Conservation (phyloP, 2,113 vertebrate species). For the Thinocorus orbignyianus region DNA sequence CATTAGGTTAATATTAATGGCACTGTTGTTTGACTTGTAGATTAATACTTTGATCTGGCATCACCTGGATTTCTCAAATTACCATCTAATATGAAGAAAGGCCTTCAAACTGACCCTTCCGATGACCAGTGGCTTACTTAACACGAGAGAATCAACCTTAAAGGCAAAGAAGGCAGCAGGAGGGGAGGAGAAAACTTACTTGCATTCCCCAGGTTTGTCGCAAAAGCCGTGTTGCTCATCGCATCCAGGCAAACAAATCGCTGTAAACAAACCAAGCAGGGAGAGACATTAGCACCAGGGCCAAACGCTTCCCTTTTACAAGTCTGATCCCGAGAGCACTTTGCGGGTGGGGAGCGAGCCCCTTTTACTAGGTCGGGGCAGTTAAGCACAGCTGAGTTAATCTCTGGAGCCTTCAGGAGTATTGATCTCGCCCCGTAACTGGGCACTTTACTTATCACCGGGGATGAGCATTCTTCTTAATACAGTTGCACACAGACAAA, state of each 20-base stretch:
- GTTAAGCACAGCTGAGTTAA: slow-evolving; percentile 66
- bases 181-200: slow-evolving; percentile 81
- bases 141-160: background rate
- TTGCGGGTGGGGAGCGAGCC: background rate
- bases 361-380: slow-evolving; percentile 5
- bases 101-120: background rate
- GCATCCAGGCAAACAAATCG: slow-evolving; percentile 95
- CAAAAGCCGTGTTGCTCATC: slow-evolving; percentile 95
- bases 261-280: slow-evolving; percentile 72
- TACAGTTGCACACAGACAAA: slow-evolving; percentile 90
- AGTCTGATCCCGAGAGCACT: background rate
- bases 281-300: background rate
- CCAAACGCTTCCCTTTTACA: background rate
- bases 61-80: background rate
- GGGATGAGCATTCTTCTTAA: slow-evolving; percentile 87
- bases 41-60: background rate
- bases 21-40: background rate
- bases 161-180: background rate
- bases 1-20: slow-evolving; percentile 11
- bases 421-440: slow-evolving; percentile 68
- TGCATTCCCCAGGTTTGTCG: slow-evolving; percentile 98
- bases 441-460: slow-evolving; percentile 73
- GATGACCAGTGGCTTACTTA: background rate
- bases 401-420: slow-evolving; percentile 53
- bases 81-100: background rate